Percentiles rank a stretch among this genome's conserved stretches.
These are phyloP conservation scores for Centropus unirufus DNA, from an alignment of 2,113 vertebrate species.

Conservation along the genomic window DNA sequence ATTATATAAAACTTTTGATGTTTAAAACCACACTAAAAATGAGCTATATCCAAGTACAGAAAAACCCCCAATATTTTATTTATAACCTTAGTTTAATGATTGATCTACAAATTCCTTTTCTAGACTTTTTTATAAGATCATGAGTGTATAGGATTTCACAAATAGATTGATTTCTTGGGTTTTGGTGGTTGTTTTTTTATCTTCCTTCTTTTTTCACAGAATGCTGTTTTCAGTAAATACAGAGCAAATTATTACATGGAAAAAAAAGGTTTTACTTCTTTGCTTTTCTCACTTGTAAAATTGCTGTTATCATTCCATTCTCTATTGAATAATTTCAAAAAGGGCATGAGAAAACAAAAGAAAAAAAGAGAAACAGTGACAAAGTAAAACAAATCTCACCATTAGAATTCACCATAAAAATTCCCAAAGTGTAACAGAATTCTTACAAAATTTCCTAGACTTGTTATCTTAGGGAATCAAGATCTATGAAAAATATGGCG, in stretches of 20 bases:
- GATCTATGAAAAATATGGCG: conserved; percentile 81
- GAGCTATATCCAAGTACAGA: conserved; percentile 82
- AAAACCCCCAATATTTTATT: conserved; percentile 94
- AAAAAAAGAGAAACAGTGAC: conserved; percentile 71
- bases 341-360: conserved; percentile 76
- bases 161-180: conserved; percentile 85
- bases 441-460: conserved; percentile 84
- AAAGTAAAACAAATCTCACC: conserved; percentile 84
- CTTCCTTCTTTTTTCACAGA: conserved; percentile 82
- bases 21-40: conserved; percentile 75
- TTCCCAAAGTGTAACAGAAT: conserved; percentile 82
- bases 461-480: conserved; percentile 75
- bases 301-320: conserved; percentile 90
- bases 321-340: conserved; percentile 78
- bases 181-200: conserved; percentile 29
- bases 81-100: conserved; percentile 94
- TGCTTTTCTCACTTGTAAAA: conserved; percentile 82
- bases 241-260: conserved; percentile 90
- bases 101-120: conserved; percentile 97
- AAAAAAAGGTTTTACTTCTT: conserved; percentile 80
- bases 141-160: conserved; percentile 88
- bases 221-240: conserved; percentile 80
- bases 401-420: conserved; percentile 87
- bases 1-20: conserved; percentile 50
- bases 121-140: conserved; percentile 93